Base-by-base conservation (phyloP, 2,797 vertebrate genomes). In the Malacoraja senta region DNA sequence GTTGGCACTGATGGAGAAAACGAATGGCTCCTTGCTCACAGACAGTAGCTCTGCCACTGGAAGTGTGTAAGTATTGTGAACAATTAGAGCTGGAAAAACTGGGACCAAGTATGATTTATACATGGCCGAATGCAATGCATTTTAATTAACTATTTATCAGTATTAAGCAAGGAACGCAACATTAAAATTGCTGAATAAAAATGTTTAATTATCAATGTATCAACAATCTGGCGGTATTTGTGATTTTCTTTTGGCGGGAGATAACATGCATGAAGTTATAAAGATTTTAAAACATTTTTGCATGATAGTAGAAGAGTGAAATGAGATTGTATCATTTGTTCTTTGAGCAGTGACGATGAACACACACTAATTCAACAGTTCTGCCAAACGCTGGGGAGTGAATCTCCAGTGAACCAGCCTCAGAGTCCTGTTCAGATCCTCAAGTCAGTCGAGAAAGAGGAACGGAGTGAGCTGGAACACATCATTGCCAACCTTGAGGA, bases 391-490 rank as follows among this genome's bases (percentile, higher is more conserved):
- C 97, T 99, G 17, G 98, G 98, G 93, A 98, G 98, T 29, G 98
- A 99, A 94, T 98, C 97, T 0, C 98, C 98, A 0, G 95, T 96
- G 95, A 98, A 98, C 95, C 98, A 99, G 94, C 98, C 98, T 0
- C 98, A 99, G 96, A 99, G 98, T 94, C 99, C 98, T 65, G 97
- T 97, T 76, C 98, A 99, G 96, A 99, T 99, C 95, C 97, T 99
- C 1, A 98, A 98, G 95, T 98, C 98, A 0, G 98, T 99, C 93
- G 98, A 99, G 95, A 97, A 96, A 94, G 98, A 99, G 95, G 99
- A 99, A 93, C 96, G 97, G 0, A 98, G 98, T 74, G 98, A 99
- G 93, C 95, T 99, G 96, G 98, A 99, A 94, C 96, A 97, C 58
- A 96, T 98, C 95, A 99, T 99, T 91, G 96, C 97, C 1, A 97